phyloP scores from a whole-genome alignment of 2,797 vertebrate genomes.

The Platalea minor region DNA sequence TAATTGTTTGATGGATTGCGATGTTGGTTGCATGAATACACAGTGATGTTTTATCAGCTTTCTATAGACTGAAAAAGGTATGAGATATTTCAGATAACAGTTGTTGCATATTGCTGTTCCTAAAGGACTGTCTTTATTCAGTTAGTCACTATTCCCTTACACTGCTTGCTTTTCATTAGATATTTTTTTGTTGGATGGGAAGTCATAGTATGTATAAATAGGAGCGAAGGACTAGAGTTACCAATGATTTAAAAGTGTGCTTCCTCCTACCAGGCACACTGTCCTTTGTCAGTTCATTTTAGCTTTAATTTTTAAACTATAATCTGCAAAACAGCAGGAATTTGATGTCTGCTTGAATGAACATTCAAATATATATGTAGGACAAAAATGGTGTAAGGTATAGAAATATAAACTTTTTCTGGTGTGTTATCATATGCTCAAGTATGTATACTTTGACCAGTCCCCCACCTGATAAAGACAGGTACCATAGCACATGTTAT shows the following conservation, averaged over 20 bases:
- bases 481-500: neutral
- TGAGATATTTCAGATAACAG: neutral
- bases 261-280: neutral
- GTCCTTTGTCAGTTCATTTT: neutral
- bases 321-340: neutral
- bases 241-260: neutral
- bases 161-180: neutral
- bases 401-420: neutral
- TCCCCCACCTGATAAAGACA: neutral
- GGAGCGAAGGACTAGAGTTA: neutral
- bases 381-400: neutral
- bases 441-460: neutral
- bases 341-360: neutral
- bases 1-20: slow-evolving; percentile 19
- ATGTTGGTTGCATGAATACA: neutral
- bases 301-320: neutral
- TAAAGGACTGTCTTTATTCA: neutral
- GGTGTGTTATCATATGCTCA: neutral
- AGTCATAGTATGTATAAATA: neutral
- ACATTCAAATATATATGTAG: neutral
- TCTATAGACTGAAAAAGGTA: neutral
- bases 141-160: neutral
- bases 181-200: neutral
- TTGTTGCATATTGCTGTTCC: neutral
- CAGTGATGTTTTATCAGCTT: neutral